These are phyloP conservation scores for Euthynnus affinis DNA, from an alignment of 2,797 vertebrate genomes.

Conservation along the genomic window DNA sequence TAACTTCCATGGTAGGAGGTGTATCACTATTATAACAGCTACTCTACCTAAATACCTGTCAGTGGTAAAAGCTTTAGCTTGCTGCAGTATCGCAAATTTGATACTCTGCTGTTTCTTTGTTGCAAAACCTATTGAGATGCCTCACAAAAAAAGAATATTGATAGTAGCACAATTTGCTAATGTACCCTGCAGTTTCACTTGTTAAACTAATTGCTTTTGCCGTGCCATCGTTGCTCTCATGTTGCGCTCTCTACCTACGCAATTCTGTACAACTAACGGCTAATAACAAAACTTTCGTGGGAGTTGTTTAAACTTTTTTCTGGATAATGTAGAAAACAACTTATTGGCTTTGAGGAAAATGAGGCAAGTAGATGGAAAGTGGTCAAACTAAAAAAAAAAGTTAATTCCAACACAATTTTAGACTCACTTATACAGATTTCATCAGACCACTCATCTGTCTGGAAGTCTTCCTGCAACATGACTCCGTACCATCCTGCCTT, in stretches of 20 bases:
- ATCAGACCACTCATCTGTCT: slow-evolving; percentile 21
- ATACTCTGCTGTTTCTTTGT: background rate
- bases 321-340: background rate
- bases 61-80: background rate
- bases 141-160: too few relatives aligned
- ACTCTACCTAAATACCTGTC: too few relatives aligned
- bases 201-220: background rate
- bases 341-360: background rate
- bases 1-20: too few relatives aligned
- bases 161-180: too few relatives aligned
- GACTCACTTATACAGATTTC: slow-evolving; percentile 6
- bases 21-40: background rate
- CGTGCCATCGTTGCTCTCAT: background rate
- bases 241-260: background rate
- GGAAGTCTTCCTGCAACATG: slow-evolving; percentile 28
- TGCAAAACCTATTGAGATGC: too few relatives aligned
- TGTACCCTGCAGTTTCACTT: too few relatives aligned
- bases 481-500: background rate
- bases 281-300: background rate
- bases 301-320: background rate
- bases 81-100: too few relatives aligned
- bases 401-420: too few relatives aligned
- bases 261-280: background rate
- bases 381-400: background rate
- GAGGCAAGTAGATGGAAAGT: background rate